Evolutionary conservation across 2,113 vertebrate genomes (phyloP).

Genomic region (Tachycineta bicolor): DNA sequence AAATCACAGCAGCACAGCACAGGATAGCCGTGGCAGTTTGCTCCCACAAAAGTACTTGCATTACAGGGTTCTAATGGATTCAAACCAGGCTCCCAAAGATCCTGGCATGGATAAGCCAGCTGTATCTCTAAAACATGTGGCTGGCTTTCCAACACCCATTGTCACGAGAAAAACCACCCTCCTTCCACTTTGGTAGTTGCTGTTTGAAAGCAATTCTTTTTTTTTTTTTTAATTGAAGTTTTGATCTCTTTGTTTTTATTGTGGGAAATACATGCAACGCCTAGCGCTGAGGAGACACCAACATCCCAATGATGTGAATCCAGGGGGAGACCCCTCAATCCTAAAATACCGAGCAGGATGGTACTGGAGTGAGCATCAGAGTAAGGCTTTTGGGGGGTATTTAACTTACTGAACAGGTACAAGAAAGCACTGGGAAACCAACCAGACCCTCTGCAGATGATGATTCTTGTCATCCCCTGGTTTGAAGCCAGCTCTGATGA

Average conservation of each 20-base stretch:
- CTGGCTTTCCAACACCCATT: not conserved
- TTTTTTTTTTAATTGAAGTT: not conserved
- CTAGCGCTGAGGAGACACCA: not conserved
- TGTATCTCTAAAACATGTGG: not conserved
- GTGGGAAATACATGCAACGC: not conserved
- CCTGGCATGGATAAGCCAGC: not conserved
- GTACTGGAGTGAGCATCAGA: not conserved
- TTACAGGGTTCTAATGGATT: not conserved
- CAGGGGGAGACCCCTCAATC: not conserved
- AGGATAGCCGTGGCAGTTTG: not conserved
- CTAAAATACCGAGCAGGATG: not conserved
- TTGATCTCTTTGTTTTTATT: not conserved
- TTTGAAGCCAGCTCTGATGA: not conserved
- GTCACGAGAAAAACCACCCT: not conserved
- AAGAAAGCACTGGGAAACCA: not conserved
- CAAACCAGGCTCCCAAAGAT: not conserved
- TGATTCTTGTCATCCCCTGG: not conserved
- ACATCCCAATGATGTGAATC: not conserved
- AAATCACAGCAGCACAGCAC: not conserved
- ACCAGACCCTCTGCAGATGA: not conserved
- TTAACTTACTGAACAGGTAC: not conserved
- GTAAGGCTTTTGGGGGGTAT: not conserved
- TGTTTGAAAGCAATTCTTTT: not conserved
- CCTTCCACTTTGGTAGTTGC: not conserved
- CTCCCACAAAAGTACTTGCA: not conserved